Percentiles rank a stretch among this genome's conserved stretches.
phyloP scores from a whole-genome alignment of 2,888 invertebrate genomes.

The Leptinotarsa peninsularis region DNA sequence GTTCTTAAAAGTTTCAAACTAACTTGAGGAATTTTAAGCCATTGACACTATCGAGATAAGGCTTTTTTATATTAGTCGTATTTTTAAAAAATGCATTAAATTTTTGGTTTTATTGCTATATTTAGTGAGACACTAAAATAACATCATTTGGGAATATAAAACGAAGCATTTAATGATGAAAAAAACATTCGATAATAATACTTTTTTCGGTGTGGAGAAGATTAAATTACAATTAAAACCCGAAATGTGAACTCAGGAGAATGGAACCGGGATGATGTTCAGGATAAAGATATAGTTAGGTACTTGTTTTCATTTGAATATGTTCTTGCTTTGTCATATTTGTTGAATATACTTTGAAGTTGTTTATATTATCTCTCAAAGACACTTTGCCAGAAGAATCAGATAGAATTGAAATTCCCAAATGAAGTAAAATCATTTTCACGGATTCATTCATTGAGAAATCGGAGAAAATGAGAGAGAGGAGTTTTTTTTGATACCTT shows the following conservation, averaged over 20 bases:
- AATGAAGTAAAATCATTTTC: no score
- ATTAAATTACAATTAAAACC: conserved; percentile 20
- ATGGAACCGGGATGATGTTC: neutral
- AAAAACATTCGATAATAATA: conserved; percentile 42
- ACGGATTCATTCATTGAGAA: no score
- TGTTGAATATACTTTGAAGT: neutral
- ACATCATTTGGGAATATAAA: conserved; percentile 48
- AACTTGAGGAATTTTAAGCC: conserved; percentile 52
- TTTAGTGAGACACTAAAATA: conserved; percentile 51
- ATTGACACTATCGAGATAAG: conserved; percentile 53
- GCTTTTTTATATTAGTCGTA: conserved; percentile 49
- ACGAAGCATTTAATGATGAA: conserved; percentile 41
- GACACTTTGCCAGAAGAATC: no score
- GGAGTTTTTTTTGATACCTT: no score
- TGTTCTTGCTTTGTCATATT: neutral
- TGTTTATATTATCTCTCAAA: no score
- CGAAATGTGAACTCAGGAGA: conserved; percentile 5
- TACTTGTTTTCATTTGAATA: neutral
- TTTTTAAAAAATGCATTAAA: conserved; percentile 57
- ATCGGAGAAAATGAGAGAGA: no score
- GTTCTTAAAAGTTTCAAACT: conserved; percentile 53
- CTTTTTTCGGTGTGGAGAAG: conserved; percentile 35
- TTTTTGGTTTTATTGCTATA: conserved; percentile 57
- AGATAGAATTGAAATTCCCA: no score
- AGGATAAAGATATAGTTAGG: neutral